A percentile compares a stretch with the other conserved stretches of the same genome.
Conservation (phyloP, 2,113 vertebrate genomes). For the Rhea pennata region DNA sequence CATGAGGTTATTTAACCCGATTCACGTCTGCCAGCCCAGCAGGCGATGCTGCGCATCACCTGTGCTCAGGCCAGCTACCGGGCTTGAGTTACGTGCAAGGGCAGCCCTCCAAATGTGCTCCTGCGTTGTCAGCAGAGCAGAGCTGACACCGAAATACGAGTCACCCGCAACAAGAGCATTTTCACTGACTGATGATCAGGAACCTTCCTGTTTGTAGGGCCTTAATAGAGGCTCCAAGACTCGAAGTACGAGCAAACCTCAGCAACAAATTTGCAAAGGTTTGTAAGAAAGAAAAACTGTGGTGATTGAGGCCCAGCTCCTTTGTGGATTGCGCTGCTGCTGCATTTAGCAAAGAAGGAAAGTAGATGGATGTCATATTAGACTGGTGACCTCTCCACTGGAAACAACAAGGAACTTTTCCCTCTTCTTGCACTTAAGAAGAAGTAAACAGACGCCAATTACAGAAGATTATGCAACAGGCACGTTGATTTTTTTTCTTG, state of each 20-base stretch:
- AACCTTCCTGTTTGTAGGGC: neutral
- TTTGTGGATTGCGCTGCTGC: neutral
- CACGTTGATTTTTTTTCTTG: neutral
- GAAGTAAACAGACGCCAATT: neutral
- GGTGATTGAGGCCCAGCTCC: neutral
- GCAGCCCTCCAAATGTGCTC: neutral
- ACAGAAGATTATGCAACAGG: neutral
- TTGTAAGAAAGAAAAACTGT: accelerated
- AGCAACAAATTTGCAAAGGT: neutral
- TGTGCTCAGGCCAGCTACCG: neutral
- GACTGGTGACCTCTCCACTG: neutral
- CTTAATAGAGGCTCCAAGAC: neutral
- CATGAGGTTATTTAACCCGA: neutral
- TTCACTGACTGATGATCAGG: neutral
- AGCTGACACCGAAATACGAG: neutral
- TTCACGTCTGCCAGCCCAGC: neutral
- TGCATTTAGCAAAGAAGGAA: neutral
- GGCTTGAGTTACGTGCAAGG: neutral
- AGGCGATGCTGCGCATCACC: neutral
- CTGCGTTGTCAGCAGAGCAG: constrained; percentile 2
- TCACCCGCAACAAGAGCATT: neutral
- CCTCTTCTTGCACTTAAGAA: neutral
- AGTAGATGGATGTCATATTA: accelerated
- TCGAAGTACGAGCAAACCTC: neutral
- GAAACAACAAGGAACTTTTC: neutral